Evolutionary conservation across 1,140 invertebrate genomes (phyloP).

Genomic region (Copidosoma floridanum): DNA sequence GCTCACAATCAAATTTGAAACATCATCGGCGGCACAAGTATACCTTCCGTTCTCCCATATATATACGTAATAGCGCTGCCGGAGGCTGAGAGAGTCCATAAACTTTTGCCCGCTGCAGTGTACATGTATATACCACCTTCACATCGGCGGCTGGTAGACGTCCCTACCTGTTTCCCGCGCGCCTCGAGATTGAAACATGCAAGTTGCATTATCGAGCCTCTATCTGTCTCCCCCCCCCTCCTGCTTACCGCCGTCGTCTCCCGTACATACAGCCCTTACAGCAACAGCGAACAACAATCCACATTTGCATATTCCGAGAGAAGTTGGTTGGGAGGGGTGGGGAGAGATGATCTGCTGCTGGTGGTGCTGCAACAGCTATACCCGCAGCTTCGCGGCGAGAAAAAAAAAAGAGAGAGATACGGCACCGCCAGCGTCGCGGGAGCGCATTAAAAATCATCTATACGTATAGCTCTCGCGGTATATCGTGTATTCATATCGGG

Average conservation of each 20-base stretch:
- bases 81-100: too few relatives aligned
- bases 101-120: slow-evolving; percentile 8
- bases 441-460: neutral
- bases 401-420: too few relatives aligned
- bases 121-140: neutral
- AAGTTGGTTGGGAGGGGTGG: neutral
- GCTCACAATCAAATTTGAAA: too few relatives aligned
- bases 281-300: neutral
- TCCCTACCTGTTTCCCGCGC: too few relatives aligned
- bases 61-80: too few relatives aligned
- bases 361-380: too few relatives aligned
- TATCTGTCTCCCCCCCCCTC: neutral
- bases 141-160: neutral
- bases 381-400: slow-evolving; percentile 7
- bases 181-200: slow-evolving; percentile 24
- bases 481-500: too few relatives aligned
- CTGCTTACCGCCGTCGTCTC: too few relatives aligned
- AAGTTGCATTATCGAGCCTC: slow-evolving; percentile 23
- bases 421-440: neutral
- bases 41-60: too few relatives aligned
- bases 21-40: too few relatives aligned
- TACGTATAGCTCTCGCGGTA: too few relatives aligned
- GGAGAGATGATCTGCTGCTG: slow-evolving; percentile 12
- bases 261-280: neutral
- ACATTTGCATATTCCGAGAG: slow-evolving; percentile 25